These are phyloP conservation scores for Phasia obesa DNA, from an alignment of 2,888 invertebrate genomes.

Conservation along the genomic window DNA sequence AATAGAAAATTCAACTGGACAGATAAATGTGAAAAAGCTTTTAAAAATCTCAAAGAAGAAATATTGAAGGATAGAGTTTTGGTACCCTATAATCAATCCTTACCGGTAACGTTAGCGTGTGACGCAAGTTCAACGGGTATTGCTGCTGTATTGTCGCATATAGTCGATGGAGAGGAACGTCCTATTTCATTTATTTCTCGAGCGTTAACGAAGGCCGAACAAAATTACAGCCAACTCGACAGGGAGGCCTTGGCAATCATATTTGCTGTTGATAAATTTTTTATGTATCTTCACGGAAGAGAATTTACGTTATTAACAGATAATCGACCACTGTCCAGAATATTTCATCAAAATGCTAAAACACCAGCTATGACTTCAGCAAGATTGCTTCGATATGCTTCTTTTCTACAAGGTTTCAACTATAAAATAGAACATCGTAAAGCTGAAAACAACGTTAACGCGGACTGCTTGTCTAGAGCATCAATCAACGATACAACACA, in stretches of 20 bases:
- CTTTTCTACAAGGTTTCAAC: constrained; percentile 55
- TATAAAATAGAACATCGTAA: constrained; percentile 52
- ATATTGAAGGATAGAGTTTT: constrained; percentile 7
- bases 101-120: constrained; percentile 25
- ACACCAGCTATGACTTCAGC: constrained; percentile 63
- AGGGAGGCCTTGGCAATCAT: constrained; percentile 13
- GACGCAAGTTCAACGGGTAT: constrained; percentile 41
- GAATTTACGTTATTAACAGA: constrained; percentile 1
- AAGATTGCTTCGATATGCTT: constrained; percentile 55
- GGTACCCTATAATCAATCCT: neutral
- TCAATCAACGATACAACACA: neutral
- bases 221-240: constrained; percentile 44
- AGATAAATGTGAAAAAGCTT: constrained; percentile 9
- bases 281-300: neutral
- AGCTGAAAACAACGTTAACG: constrained; percentile 6
- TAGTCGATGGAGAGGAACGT: constrained; percentile 3
- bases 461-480: constrained; percentile 68
- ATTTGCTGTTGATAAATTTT: neutral
- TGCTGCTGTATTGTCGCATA: constrained; percentile 41
- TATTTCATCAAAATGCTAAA: no score
- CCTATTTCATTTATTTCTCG: constrained; percentile 37
- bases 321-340: constrained; percentile 50
- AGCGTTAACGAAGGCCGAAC: constrained; percentile 16
- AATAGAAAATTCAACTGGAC: constrained; percentile 9
- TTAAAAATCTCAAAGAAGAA: constrained; percentile 21